phyloP scores from a whole-genome alignment of 2,797 vertebrate genomes.

The Sebastes kiyomatsui region DNA sequence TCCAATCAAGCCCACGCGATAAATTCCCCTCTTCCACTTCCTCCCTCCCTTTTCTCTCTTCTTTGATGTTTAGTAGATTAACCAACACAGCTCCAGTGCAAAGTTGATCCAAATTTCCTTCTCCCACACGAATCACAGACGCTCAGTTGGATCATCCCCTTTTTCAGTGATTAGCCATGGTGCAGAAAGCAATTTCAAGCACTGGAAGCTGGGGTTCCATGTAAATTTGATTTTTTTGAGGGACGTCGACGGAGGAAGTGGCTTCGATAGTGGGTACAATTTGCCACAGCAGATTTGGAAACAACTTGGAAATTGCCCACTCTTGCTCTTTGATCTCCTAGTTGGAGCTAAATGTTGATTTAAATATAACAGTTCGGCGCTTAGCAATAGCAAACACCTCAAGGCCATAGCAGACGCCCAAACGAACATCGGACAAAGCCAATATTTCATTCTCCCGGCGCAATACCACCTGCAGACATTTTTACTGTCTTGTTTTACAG shows the following conservation, averaged over 20 bases:
- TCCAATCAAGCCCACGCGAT: slow-evolving; percentile 67
- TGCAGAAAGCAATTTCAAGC: slow-evolving; percentile 69
- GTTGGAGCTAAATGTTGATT: slow-evolving; percentile 56
- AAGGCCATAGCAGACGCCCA: slow-evolving; percentile 19
- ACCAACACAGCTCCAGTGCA: slow-evolving; percentile 60
- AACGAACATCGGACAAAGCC: slow-evolving; percentile 35
- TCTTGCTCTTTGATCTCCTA: slow-evolving; percentile 54
- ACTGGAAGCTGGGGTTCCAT: slow-evolving; percentile 38
- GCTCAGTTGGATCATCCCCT: slow-evolving; percentile 67
- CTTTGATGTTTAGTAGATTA: slow-evolving; percentile 77
- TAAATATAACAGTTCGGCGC: slow-evolving; percentile 40
- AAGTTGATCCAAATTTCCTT: slow-evolving; percentile 72
- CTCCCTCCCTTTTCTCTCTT: slow-evolving; percentile 30
- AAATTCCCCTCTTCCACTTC: slow-evolving; percentile 50
- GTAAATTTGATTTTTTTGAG: slow-evolving; percentile 58
- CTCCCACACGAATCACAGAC: slow-evolving; percentile 60
- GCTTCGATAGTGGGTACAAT: slow-evolving; percentile 47
- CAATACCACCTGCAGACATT: slow-evolving; percentile 63
- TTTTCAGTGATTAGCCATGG: slow-evolving; percentile 72
- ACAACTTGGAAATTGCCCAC: slow-evolving; percentile 56
- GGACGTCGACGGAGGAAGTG: slow-evolving; percentile 39
- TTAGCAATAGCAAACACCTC: slow-evolving; percentile 30
- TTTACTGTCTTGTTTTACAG: slow-evolving; percentile 77
- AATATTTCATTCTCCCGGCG: slow-evolving; percentile 44
- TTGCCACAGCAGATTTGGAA: slow-evolving; percentile 58